phyloP scores from a whole-genome alignment of 1,140 invertebrate species.

The Heliconius eleuchia region DNA sequence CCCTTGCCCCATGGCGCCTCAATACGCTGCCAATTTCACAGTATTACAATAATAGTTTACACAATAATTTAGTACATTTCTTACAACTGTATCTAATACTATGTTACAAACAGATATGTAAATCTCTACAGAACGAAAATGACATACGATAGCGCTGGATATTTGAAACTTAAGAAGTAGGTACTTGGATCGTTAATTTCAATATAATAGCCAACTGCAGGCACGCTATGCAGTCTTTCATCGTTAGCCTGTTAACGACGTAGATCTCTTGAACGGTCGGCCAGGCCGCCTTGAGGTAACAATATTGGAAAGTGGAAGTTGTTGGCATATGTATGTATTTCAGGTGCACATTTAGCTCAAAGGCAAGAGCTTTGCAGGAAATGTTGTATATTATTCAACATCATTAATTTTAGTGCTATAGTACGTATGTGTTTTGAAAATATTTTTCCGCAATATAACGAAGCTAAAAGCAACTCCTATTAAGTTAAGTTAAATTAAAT shows the following conservation, averaged over 20 bases:
- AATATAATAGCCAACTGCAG: constrained; percentile 39
- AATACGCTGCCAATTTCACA: not conserved
- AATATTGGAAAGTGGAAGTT: constrained; percentile 40
- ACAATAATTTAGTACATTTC: not conserved
- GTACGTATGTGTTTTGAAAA: not conserved
- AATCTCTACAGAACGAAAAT: constrained; percentile 19
- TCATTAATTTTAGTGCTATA: constrained; percentile 20
- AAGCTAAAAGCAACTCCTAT: not conserved
- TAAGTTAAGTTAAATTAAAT: not conserved
- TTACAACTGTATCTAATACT: not conserved
- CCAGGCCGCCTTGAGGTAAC: constrained; percentile 32
- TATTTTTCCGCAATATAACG: not conserved
- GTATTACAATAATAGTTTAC: constrained; percentile 1
- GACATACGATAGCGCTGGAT: constrained; percentile 20
- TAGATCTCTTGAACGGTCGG: constrained; percentile 37
- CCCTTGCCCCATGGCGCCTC: too few species aligned
- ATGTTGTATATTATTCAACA: constrained; percentile 25
- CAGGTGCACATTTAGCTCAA: constrained; percentile 32
- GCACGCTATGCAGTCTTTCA: constrained; percentile 41
- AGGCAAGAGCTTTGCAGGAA: constrained; percentile 26
- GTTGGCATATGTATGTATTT: constrained; percentile 32
- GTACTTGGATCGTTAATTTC: constrained; percentile 37
- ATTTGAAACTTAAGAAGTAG: constrained; percentile 34
- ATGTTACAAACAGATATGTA: not conserved
- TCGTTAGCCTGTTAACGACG: constrained; percentile 38